phyloP scores from a whole-genome alignment of 2,113 vertebrate species.

The Lamprotornis superbus region DNA sequence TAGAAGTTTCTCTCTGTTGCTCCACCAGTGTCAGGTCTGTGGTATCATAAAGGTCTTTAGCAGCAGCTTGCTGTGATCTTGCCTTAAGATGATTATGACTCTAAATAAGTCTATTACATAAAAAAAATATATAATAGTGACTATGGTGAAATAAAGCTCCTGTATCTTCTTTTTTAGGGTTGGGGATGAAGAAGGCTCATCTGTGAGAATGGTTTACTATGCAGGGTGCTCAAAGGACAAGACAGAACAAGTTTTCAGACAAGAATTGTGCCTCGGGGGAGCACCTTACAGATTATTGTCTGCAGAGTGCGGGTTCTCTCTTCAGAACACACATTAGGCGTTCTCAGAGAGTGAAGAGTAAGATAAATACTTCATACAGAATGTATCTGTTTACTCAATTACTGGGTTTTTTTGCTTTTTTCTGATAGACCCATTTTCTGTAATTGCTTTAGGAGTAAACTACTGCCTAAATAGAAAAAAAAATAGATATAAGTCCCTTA shows the following conservation, averaged over 20 bases:
- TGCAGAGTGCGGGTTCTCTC: neutral
- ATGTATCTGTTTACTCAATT: neutral
- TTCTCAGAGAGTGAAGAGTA: neutral
- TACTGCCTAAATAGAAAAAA: neutral
- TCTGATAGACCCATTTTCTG: neutral
- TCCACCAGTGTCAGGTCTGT: neutral
- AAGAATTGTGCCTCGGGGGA: neutral
- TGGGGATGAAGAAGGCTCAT: neutral
- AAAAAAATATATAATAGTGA: neutral
- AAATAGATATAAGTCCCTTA: neutral
- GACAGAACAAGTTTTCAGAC: neutral
- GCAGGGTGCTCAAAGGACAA: neutral
- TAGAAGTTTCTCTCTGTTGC: constrained; percentile 1
- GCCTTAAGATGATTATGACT: neutral
- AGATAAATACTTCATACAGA: neutral
- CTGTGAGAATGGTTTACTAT: neutral
- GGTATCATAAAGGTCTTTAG: neutral
- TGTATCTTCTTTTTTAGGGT: neutral
- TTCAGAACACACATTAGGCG: neutral
- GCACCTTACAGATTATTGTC: neutral
- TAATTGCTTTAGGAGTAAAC: constrained; percentile 1
- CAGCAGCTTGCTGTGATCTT: neutral
- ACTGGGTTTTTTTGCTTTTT: neutral
- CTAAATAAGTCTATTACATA: neutral
- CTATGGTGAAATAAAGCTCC: neutral